Base-by-base conservation (phyloP, 2,113 vertebrate genomes). In the Isichthys henryi region DNA sequence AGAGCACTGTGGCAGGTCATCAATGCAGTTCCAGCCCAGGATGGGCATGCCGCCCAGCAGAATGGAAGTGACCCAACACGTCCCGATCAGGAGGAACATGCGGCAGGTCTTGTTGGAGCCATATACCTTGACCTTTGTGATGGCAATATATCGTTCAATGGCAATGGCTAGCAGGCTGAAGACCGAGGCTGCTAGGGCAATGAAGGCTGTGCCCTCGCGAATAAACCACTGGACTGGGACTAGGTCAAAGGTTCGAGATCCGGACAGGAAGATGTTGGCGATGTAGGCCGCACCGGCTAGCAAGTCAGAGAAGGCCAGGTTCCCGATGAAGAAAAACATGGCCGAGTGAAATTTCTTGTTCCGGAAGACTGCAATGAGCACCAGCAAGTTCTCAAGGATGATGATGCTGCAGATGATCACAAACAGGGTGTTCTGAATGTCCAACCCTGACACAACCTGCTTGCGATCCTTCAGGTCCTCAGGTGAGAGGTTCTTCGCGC, bases 321-420 rank as follows among this genome's bases (percentile, higher is more conserved):
- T 99, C 7, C 98, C 98, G 5, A 99, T 97, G 93, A 99, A 99
- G 92, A 99, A 96, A 93, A 97, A 99, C 98, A 99, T 99, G 93
- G 98, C 97, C 0, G 98, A 96, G 93, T 99, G 98, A 31, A 99
- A 98, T 90, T 98, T 97, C 90, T 97, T 97, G 94, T 99, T 99
- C 56, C 98, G 96, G 58, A 93, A 97, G 0, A 99, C 97, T 0
- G 98, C 97, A 0, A 96, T 88, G 0, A 99, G 96, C 13, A 99
- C 98, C 90, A 99, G 91, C 0, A 99, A 94, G 93, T 99, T 99
- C 93, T 99, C 98, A 92, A 98, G 90, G 62, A 99, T 96, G 62
- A 99, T 98, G 94, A 98, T 90, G 52, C 95, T 96, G 93, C 98
- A 99, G 1, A 99, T 91, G 0, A 97, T 0, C 0, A 98, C 90